A percentile compares a stretch with the other conserved stretches of the same genome.
These are phyloP conservation scores for Listronotus bonariensis DNA, from an alignment of 1,140 invertebrate genomes.

Conservation along the genomic window DNA sequence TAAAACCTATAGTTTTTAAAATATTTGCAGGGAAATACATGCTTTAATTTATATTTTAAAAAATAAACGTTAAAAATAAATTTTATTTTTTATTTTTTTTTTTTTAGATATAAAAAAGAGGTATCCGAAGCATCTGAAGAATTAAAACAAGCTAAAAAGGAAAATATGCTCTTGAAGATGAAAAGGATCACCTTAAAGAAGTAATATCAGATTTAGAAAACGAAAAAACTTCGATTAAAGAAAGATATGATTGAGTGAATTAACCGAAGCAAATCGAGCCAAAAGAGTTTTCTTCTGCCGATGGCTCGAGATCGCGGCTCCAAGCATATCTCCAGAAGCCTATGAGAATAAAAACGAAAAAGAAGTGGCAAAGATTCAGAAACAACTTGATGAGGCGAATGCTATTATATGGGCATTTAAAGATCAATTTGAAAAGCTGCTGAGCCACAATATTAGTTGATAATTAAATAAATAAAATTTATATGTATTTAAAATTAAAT, in stretches of 20 bases:
- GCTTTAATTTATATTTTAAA: no score
- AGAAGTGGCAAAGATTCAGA: constrained; percentile 21
- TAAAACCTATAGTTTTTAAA: no score
- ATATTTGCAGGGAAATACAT: no score
- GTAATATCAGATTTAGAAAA: constrained; percentile 38
- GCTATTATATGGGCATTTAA: constrained; percentile 33
- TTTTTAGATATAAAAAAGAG: constrained; percentile 28
- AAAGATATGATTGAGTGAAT: constrained; percentile 40
- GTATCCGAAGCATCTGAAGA: constrained; percentile 17
- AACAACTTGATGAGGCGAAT: constrained; percentile 37
- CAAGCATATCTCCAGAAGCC: constrained; percentile 42
- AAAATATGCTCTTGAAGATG: constrained; percentile 29
- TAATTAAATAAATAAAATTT: background rate
- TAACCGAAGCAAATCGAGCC: constrained; percentile 40
- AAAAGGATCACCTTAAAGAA: constrained; percentile 33
- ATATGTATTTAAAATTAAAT: background rate
- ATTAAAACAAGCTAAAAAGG: constrained; percentile 18
- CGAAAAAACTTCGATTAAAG: constrained; percentile 38
- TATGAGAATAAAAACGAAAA: constrained; percentile 39
- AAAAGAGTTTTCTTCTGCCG: constrained; percentile 35
- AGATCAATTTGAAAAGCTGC: constrained; percentile 26
- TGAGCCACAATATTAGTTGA: constrained; percentile 2
- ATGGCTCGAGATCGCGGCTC: constrained; percentile 36
- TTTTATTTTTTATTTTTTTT: background rate
- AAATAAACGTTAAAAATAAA: no score